Evolutionary conservation across 2,888 invertebrate species (phyloP).

Genomic region (Cryptosula pallasiana): DNA sequence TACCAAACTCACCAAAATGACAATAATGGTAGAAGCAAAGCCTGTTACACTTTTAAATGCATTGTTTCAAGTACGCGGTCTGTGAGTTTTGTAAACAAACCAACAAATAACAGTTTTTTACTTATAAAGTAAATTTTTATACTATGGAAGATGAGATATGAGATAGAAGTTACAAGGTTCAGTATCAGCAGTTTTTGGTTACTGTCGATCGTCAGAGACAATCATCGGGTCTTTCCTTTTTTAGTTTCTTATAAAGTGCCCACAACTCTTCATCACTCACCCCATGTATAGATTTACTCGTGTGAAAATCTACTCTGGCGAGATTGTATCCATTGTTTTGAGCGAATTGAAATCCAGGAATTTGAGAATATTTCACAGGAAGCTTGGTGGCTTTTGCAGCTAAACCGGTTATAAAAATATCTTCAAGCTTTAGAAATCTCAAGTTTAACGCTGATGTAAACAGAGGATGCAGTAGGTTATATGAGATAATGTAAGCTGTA

Average conservation of each 20-base stretch:
- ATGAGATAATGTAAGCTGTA: background rate
- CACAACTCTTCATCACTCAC: background rate
- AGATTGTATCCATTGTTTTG: background rate
- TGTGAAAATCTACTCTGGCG: background rate
- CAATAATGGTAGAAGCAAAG: no score
- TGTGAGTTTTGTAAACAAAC: no score
- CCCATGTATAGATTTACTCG: constrained; percentile 8
- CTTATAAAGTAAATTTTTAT: no score
- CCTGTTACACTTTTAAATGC: no score
- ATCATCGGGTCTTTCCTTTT: background rate
- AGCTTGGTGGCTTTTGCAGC: background rate
- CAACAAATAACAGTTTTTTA: no score
- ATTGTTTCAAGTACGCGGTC: no score
- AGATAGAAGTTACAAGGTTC: no score
- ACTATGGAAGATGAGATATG: no score
- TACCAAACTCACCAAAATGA: no score
- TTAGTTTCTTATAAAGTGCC: background rate
- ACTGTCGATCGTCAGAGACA: no score
- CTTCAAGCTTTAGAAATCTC: background rate
- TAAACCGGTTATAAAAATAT: background rate
- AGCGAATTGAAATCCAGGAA: background rate
- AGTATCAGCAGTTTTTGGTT: no score
- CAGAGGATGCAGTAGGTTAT: background rate
- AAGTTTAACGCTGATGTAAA: background rate
- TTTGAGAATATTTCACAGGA: background rate